phyloP scores from a whole-genome alignment of 2,113 vertebrate species.

The Nettapus auritus region DNA sequence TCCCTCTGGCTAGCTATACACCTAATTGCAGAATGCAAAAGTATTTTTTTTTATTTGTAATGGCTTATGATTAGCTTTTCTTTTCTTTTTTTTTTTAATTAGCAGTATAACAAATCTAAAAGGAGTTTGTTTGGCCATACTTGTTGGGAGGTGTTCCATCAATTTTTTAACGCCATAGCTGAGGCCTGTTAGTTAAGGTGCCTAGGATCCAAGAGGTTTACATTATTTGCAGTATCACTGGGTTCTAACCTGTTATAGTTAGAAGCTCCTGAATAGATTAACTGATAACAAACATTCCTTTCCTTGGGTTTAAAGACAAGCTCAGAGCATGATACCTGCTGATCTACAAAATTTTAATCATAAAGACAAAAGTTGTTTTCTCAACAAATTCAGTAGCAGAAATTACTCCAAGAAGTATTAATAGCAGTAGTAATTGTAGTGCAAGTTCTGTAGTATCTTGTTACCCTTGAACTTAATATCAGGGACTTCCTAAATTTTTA shows the following conservation, averaged over 20 bases:
- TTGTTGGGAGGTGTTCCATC: background rate
- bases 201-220: background rate
- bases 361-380: background rate
- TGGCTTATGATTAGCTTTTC: background rate
- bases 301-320: background rate
- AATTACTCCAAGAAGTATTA: background rate
- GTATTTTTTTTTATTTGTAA: background rate
- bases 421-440: background rate
- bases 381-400: background rate
- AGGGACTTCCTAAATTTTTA: background rate
- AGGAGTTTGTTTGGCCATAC: background rate
- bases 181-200: background rate
- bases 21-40: background rate
- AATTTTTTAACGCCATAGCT: background rate
- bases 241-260: background rate
- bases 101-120: background rate
- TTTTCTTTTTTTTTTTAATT: too few relatives aligned
- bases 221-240: accelerated
- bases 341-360: background rate
- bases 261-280: background rate
- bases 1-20: background rate
- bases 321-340: background rate
- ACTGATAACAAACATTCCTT: background rate
- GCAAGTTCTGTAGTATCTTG: background rate
- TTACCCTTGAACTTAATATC: background rate